Evolutionary conservation across 2,888 invertebrate genomes (phyloP).

Genomic region (Lysandra coridon): DNA sequence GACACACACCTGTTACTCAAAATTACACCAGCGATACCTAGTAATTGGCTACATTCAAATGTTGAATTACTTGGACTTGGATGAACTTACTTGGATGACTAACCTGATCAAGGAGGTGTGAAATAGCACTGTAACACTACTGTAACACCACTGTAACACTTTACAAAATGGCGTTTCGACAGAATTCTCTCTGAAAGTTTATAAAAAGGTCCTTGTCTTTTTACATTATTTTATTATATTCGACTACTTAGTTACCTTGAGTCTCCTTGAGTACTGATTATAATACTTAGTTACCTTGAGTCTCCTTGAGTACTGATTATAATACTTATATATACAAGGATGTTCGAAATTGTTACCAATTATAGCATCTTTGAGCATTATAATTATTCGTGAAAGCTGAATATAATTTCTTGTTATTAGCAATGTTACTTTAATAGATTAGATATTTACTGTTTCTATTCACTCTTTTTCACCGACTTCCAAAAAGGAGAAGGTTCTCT

Average conservation of each 20-base stretch:
- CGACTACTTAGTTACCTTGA: neutral
- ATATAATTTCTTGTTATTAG: neutral
- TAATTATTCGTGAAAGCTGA: neutral
- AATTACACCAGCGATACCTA: neutral
- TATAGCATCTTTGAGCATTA: neutral
- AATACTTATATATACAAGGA: neutral
- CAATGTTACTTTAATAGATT: neutral
- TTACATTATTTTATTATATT: neutral
- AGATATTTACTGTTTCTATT: neutral
- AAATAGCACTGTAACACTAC: neutral
- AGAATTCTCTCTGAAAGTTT: neutral
- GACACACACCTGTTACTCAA: too few species aligned
- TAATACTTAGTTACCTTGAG: neutral
- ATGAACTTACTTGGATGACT: too few species aligned
- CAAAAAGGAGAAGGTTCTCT: neutral
- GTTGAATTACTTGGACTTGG: too few species aligned
- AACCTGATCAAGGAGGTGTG: too few species aligned
- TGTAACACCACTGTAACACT: neutral
- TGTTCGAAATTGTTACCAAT: neutral
- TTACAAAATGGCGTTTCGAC: neutral
- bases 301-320: neutral
- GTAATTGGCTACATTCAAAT: neutral
- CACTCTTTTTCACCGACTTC: neutral
- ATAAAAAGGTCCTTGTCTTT: neutral
- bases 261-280: neutral